Evolutionary conservation across 1,140 invertebrate species (phyloP).

Genomic region (Homarus americanus): DNA sequence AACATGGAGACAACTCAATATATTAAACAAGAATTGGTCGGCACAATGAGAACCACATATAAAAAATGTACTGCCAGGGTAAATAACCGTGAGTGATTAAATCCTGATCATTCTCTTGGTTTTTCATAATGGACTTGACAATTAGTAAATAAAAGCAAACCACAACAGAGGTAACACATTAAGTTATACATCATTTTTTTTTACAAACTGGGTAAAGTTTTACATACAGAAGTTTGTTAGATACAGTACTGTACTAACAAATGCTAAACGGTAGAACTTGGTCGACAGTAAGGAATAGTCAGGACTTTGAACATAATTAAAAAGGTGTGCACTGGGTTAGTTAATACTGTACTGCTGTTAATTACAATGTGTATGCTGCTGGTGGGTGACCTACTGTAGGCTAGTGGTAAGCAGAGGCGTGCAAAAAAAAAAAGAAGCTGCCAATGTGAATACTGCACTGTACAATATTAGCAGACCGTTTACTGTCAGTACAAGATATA

Average conservation of each 20-base stretch:
- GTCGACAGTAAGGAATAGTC: neutral
- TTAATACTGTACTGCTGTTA: neutral
- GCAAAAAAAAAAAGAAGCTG: neutral
- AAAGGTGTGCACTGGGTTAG: neutral
- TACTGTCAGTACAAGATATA: no score
- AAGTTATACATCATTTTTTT: no score
- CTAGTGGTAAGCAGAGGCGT: neutral
- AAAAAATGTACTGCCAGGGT: neutral
- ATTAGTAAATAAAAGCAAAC: no score
- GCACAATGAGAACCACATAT: neutral
- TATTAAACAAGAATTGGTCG: neutral
- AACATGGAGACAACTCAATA: neutral
- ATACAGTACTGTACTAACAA: neutral
- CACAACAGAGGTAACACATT: no score
- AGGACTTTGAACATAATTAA: slow-evolving; percentile 1
- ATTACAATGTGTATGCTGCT: neutral
- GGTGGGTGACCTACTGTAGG: neutral
- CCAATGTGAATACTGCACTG: neutral
- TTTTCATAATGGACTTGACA: no score
- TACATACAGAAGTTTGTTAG: no score
- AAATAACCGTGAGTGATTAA: neutral
- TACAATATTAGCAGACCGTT: no score
- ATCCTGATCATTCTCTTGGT: neutral
- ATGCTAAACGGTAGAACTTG: neutral
- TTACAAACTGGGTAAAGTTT: no score